These are phyloP conservation scores for Acromyrmex charruanus DNA, from an alignment of 1,140 invertebrate genomes.

Conservation along the genomic window DNA sequence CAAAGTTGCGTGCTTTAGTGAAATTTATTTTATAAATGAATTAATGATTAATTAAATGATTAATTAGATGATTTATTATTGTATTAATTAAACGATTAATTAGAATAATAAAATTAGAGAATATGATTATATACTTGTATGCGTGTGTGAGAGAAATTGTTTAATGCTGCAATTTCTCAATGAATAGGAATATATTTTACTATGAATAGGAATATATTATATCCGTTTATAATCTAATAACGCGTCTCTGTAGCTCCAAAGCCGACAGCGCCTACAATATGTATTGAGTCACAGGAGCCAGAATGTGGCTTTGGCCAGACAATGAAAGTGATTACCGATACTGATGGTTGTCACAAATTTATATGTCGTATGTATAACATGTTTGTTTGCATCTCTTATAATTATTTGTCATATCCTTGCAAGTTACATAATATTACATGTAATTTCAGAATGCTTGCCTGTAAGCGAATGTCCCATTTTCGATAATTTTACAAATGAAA, in stretches of 20 bases:
- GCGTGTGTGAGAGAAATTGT: not conserved
- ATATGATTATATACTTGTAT: not conserved
- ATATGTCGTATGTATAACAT: slow-evolving; percentile 88
- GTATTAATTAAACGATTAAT: too few species aligned
- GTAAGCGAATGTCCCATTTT: slow-evolving; percentile 89
- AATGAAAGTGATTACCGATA: slow-evolving; percentile 88
- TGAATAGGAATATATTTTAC: not conserved
- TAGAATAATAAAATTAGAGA: not conserved
- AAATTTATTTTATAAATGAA: slow-evolving; percentile 4
- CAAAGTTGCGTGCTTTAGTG: not conserved
- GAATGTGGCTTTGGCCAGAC: slow-evolving; percentile 90
- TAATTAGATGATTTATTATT: too few species aligned
- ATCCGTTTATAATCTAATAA: not conserved
- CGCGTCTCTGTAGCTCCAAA: slow-evolving; percentile 80
- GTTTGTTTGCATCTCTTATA: not conserved
- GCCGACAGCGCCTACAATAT: slow-evolving; percentile 86
- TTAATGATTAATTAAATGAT: not conserved
- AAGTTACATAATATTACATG: not conserved
- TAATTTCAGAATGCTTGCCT: slow-evolving; percentile 89
- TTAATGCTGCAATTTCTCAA: not conserved
- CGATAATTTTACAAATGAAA: slow-evolving; percentile 82
- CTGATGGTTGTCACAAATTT: slow-evolving; percentile 89
- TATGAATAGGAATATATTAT: too few species aligned
- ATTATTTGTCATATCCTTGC: not conserved
- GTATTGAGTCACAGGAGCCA: slow-evolving; percentile 88